These are phyloP conservation scores for Labeo calbasu DNA, from an alignment of 2,797 vertebrate genomes.

Conservation along the genomic window DNA sequence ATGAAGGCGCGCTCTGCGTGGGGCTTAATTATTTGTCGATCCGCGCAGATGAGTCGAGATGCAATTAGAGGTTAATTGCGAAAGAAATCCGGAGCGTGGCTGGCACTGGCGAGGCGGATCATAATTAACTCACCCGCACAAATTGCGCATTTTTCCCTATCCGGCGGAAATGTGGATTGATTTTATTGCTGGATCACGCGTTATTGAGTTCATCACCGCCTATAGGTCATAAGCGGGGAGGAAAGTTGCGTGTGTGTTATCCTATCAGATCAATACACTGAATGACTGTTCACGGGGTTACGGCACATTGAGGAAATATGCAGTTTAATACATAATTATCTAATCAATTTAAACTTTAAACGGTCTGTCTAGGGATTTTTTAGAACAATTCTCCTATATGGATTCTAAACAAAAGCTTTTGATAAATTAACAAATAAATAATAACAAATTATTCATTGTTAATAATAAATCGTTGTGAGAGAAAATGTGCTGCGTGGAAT, in stretches of 20 bases:
- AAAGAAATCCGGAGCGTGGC: constrained; percentile 67
- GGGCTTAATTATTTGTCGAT: constrained; percentile 74
- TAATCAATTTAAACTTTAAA: constrained; percentile 27
- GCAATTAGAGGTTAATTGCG: constrained; percentile 79
- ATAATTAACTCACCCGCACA: constrained; percentile 68
- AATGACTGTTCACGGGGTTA: constrained; percentile 25
- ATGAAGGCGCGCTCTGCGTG: constrained; percentile 50
- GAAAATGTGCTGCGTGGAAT: not conserved
- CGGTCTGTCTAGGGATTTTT: not conserved
- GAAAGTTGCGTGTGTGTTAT: constrained; percentile 41
- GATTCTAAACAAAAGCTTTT: not conserved
- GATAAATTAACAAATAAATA: not conserved
- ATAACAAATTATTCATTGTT: not conserved
- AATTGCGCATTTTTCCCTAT: constrained; percentile 56
- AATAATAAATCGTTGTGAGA: not conserved
- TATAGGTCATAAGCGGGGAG: constrained; percentile 45
- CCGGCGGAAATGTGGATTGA: constrained; percentile 73
- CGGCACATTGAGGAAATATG: constrained; percentile 19
- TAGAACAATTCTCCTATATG: not conserved
- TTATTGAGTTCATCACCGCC: constrained; percentile 65
- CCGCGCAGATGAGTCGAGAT: constrained; percentile 70
- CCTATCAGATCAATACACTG: constrained; percentile 46
- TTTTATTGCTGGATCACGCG: constrained; percentile 64
- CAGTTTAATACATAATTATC: constrained; percentile 42
- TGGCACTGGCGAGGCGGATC: constrained; percentile 65